These are phyloP conservation scores for Rugalucina vietnamica DNA, from an alignment of 2,888 invertebrate species.

Conservation along the genomic window DNA sequence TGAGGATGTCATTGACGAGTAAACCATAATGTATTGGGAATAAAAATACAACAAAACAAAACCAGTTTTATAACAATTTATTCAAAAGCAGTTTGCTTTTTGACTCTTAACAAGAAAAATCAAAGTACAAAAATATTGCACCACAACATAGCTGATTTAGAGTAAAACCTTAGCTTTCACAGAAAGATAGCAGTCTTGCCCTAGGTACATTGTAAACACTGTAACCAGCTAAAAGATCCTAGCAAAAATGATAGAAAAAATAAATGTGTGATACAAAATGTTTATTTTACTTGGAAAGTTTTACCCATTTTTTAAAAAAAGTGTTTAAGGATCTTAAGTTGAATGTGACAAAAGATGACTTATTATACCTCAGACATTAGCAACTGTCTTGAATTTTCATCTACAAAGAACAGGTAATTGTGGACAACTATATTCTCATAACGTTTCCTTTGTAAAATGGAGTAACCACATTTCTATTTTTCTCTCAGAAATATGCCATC, in stretches of 20 bases:
- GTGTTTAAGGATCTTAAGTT: not conserved
- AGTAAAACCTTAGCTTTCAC: not conserved
- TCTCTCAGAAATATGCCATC: too few relatives aligned
- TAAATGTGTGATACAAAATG: not conserved
- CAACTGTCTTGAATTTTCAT: not conserved
- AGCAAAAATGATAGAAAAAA: not conserved
- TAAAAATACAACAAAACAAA: too few relatives aligned
- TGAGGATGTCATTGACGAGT: too few relatives aligned
- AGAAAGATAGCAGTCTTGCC: not conserved
- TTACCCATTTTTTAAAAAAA: not conserved
- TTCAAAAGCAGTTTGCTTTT: too few relatives aligned
- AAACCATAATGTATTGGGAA: too few relatives aligned
- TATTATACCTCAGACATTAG: not conserved
- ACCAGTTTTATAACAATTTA: too few relatives aligned
- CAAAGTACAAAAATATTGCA: conserved; percentile 2
- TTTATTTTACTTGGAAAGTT: too few relatives aligned
- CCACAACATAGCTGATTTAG: not conserved
- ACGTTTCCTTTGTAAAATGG: too few relatives aligned
- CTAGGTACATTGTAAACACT: not conserved
- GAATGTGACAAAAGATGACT: not conserved
- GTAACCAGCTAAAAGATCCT: not conserved
- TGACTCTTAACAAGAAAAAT: too few relatives aligned
- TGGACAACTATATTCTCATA: not conserved
- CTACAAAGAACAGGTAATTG: not conserved
- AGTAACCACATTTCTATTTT: too few relatives aligned